Evolutionary conservation across 2,113 vertebrate species (phyloP).

Genomic region (Cnemophilus loriae): DNA sequence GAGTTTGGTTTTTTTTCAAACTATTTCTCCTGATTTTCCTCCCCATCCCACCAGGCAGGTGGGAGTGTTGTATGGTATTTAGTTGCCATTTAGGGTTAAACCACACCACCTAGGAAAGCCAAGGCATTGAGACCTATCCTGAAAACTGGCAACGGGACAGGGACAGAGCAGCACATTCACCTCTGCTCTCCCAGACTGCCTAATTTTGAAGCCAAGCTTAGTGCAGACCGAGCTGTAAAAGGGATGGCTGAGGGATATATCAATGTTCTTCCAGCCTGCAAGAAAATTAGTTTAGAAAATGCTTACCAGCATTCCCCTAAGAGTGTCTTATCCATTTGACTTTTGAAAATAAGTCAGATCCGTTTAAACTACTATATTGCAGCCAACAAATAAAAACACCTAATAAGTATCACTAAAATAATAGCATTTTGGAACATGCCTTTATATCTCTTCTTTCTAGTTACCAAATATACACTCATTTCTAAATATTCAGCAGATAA

Average conservation of each 20-base stretch:
- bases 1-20: not conserved
- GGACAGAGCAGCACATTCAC: not conserved
- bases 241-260: not conserved
- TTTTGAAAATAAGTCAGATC: not conserved
- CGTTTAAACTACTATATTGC: not conserved
- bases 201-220: not conserved
- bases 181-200: not conserved
- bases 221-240: not conserved
- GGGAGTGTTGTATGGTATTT: not conserved
- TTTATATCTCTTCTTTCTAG: not conserved
- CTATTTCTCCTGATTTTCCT: not conserved
- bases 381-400: not conserved
- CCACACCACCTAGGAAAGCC: not conserved
- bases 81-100: not conserved
- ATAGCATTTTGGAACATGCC: not conserved
- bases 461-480: not conserved
- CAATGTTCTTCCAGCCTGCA: not conserved
- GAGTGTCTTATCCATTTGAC: not conserved
- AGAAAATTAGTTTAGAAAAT: not conserved
- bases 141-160: not conserved
- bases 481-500: slow-evolving; percentile 38
- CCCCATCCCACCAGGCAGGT: not conserved
- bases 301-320: not conserved
- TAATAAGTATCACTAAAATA: not conserved
- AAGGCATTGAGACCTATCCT: not conserved